Evolutionary conservation across 1,140 invertebrate genomes (phyloP).

Genomic region (Coenobita brevimanus): DNA sequence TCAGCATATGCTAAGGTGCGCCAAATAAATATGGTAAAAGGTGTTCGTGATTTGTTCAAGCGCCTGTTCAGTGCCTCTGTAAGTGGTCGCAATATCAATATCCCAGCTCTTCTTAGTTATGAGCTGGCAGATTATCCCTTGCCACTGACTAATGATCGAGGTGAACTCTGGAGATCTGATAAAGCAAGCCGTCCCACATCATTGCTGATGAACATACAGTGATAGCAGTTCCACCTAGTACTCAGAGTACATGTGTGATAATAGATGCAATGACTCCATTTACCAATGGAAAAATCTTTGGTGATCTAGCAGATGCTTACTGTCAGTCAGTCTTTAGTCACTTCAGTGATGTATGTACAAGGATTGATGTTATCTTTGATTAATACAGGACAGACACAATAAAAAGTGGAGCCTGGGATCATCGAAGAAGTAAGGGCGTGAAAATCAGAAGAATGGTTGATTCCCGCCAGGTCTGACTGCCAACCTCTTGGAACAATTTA

Average conservation of each 20-base stretch:
- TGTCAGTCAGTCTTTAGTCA: background rate
- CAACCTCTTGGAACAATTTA: constrained; percentile 4
- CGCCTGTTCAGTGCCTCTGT: constrained; percentile 23
- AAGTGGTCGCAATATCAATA: constrained; percentile 13
- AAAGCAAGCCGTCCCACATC: constrained; percentile 11
- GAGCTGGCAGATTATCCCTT: constrained; percentile 36
- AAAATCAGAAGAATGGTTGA: constrained; percentile 22
- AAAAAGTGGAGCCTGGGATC: background rate
- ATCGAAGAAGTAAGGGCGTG: background rate
- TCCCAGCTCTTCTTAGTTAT: constrained; percentile 7
- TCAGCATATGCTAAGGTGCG: background rate
- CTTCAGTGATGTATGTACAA: constrained; percentile 2
- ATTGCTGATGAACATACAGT: constrained; percentile 7
- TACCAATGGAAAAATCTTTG: background rate
- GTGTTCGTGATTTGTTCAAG: constrained; percentile 7
- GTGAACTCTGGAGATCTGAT: constrained; percentile 5
- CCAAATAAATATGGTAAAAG: background rate
- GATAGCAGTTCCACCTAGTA: background rate
- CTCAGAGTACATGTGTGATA: constrained; percentile 5
- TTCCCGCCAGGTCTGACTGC: constrained; percentile 2
- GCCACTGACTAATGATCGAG: constrained; percentile 14
- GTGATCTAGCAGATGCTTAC: background rate
- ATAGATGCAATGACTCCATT: constrained; percentile 8
- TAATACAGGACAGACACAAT: constrained; percentile 12
- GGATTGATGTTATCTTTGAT: constrained; percentile 2